Evolutionary conservation across 1,140 invertebrate genomes (phyloP), one percentile per base, ranked within the genome.

Genomic region (Aphaenogaster floridana): DNA sequence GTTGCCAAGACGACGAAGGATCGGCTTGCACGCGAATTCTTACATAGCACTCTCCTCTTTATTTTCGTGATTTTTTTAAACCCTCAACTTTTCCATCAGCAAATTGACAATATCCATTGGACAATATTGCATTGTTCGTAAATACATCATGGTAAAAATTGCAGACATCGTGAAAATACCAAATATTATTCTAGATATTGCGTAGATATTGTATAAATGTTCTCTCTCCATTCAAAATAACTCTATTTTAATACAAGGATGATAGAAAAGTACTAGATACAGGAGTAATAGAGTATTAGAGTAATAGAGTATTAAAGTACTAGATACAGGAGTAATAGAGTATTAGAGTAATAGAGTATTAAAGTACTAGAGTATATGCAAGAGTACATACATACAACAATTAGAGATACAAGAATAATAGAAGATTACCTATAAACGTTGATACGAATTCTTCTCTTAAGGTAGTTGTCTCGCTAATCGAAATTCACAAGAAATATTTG

Each of bases 31-130:
- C 21, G 42, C 57, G 39, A 59, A 71, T 81, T 42, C 36, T 71
- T 81, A 68, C 64, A 8, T 39, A 7, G n/a, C n/a, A 68, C 36
- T 5, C 5, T 36, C 13, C 9, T 39, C 34, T 63, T 85, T 63
- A 52, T 50, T 11, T 77, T 77, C 45, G 42, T 76, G 1, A 28
- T 17, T 11, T 36, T 54, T 39, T 76, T 54, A 63, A 85, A 64
- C 6, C 7, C 34, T 39, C 34, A 3, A 76, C 11, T 76, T 69
- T 57, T 28, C 28, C 36, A 63, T 63, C 28, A 15, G 9, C 15
- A 6, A 76, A 48, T 74, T 59, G 2, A 59, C 8, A 45, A 45
- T 45, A 28, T 28, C 28, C 28, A 28, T 42, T 21, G 13, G 17
- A 17, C 21, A 17, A 15, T 6, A 6, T 77, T 76, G 7, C n/a